Percentiles rank a stretch among this genome's conserved stretches.
Conservation (phyloP, 2,113 vertebrate genomes). For the Alces alces region DNA sequence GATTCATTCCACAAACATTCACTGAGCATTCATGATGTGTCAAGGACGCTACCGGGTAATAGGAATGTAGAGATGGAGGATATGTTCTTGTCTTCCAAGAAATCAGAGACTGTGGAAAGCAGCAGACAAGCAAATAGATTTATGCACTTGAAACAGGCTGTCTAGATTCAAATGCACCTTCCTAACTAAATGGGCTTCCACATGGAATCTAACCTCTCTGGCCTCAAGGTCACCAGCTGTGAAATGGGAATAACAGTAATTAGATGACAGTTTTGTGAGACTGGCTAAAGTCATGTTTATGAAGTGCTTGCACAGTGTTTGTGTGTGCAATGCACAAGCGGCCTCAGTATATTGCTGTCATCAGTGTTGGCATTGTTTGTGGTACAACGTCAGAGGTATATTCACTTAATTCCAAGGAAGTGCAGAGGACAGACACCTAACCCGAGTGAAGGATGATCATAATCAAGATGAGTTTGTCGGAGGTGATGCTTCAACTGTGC, state of each 20-base stretch:
- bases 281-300: neutral
- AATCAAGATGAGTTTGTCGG: neutral
- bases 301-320: neutral
- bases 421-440: neutral
- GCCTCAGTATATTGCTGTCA: neutral
- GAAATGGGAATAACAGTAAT: neutral
- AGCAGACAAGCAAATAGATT: neutral
- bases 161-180: neutral
- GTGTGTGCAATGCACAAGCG: neutral
- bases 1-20: neutral
- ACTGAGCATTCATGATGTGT: neutral
- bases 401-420: neutral
- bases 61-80: neutral
- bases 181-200: neutral
- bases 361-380: accelerated
- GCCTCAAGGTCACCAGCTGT: neutral
- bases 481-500: neutral
- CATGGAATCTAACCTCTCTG: neutral
- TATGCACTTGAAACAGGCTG: too few species aligned
- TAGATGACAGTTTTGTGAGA: neutral
- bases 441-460: neutral
- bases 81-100: neutral
- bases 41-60: neutral
- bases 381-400: neutral
- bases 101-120: neutral